A percentile compares a stretch with the other conserved stretches of the same genome.
phyloP scores from a whole-genome alignment of 2,113 vertebrate species.

The Nycticebus coucang region DNA sequence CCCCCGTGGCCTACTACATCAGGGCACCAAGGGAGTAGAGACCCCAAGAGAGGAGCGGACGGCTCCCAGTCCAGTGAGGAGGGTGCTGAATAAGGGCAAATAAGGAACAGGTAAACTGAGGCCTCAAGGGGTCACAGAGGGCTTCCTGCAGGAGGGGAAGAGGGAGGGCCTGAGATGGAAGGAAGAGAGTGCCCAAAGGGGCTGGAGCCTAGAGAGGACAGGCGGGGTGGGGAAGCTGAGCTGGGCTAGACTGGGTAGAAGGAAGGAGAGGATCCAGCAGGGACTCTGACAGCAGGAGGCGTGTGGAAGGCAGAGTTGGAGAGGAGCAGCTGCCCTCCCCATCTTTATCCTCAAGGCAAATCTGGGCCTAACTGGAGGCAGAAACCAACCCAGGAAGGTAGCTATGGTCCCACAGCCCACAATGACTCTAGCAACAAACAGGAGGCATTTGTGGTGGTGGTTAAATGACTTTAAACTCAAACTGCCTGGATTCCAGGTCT shows the following conservation, averaged over 20 bases:
- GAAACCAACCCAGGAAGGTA: not conserved
- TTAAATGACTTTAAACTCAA: not conserved
- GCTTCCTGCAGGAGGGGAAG: not conserved
- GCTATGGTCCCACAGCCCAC: not conserved
- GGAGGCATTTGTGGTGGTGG: rapidly evolving
- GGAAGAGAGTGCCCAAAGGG: not conserved
- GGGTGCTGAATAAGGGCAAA: not conserved
- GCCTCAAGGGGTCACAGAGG: too few relatives aligned
- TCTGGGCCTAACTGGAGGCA: not conserved
- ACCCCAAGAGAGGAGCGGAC: not conserved
- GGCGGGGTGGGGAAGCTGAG: not conserved
- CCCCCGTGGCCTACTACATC: not conserved
- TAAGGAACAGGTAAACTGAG: not conserved
- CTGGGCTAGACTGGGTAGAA: not conserved
- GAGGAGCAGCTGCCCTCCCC: not conserved
- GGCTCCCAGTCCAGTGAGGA: not conserved
- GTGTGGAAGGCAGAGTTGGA: not conserved
- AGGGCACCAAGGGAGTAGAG: not conserved
- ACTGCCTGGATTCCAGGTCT: not conserved
- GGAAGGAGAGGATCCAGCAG: not conserved
- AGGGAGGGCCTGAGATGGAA: too few relatives aligned
- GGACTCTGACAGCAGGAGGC: not conserved
- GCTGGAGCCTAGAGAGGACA: not conserved
- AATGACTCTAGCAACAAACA: not conserved
- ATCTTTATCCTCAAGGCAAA: not conserved